phyloP scores from a whole-genome alignment of 37 sponge, comb jelly and placozoan species.

The Tethya wilhelma region DNA sequence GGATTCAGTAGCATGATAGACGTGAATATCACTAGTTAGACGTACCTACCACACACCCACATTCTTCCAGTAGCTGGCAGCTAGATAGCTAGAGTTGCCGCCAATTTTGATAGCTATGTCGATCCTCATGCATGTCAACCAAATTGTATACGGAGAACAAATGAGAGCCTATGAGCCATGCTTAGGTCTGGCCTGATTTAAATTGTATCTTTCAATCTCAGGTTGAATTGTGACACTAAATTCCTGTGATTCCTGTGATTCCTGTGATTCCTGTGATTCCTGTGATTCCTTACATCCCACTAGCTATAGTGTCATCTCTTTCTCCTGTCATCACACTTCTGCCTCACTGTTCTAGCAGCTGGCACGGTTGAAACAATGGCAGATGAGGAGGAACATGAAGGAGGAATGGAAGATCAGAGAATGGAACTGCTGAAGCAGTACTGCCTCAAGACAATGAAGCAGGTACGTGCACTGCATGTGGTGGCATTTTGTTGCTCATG shows the following conservation, averaged over 20 bases:
- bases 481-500: not conserved
- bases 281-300: not conserved
- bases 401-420: constrained; percentile 26
- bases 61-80: too few species aligned
- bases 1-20: too few species aligned
- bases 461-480: constrained; percentile 44
- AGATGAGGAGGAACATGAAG: constrained; percentile 34
- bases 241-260: not conserved
- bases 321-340: not conserved
- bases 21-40: too few species aligned
- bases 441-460: constrained; percentile 67
- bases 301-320: not conserved
- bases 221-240: not conserved
- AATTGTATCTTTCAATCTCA: too few species aligned
- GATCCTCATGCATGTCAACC: too few species aligned
- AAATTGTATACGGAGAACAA: too few species aligned
- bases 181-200: too few species aligned
- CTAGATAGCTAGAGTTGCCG: too few species aligned
- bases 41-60: too few species aligned
- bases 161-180: too few species aligned
- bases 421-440: constrained; percentile 54
- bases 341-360: not conserved
- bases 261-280: not conserved
- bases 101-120: too few species aligned
- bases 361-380: constrained; percentile 17